Evolutionary conservation across 1,140 invertebrate genomes (phyloP), one percentile per base, ranked within the genome.

Genomic region (Camponotus pennsylvanicus): DNA sequence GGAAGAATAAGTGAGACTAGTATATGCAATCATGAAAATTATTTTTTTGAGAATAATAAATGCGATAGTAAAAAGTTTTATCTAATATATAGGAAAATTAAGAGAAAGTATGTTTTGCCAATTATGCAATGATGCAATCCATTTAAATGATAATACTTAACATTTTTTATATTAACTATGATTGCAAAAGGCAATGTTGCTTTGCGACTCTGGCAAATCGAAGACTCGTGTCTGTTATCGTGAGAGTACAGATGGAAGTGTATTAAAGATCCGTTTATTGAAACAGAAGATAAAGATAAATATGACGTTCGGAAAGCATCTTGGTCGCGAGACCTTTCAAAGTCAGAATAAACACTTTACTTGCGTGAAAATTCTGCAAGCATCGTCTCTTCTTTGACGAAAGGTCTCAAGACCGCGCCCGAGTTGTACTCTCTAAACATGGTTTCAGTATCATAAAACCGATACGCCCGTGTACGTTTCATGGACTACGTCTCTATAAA

Each of bases 341-440:
- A 83, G 55, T 83, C 55, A 63, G 79, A 83, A 73, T 83, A 83
- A 83, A 73, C 42, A 83, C 61, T 79, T 79, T 27, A 40, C 55
- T 61, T 70, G 64, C 78, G 49, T 70, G 69, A 73, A 83, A 83
- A 83, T 45, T 83, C 40, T 32, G 69, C 40, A 61, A 45, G 55
- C 79, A 61, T 57, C 34, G 49, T 70, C 21, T 59, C 27, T 32
- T 34, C 15, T 59, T 57, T 37, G 45, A 55, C 15, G 45, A 34
- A 59, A 61, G 27, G 7, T 61, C 40, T 32, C 18, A 34, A 66
- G 63, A 69, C 34, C 3, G 64, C n/a, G 78, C 32, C 6, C 67
- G 55, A 71, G 67, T 45, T 34, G 67, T 27, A 9, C 55, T 82
- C 67, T 45, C 55, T 40, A 61, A 71, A 73, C 40, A 83, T 21